Percentiles rank a stretch among this genome's conserved stretches.
phyloP scores from a whole-genome alignment of 2,113 vertebrate genomes.

The Parus major region DNA sequence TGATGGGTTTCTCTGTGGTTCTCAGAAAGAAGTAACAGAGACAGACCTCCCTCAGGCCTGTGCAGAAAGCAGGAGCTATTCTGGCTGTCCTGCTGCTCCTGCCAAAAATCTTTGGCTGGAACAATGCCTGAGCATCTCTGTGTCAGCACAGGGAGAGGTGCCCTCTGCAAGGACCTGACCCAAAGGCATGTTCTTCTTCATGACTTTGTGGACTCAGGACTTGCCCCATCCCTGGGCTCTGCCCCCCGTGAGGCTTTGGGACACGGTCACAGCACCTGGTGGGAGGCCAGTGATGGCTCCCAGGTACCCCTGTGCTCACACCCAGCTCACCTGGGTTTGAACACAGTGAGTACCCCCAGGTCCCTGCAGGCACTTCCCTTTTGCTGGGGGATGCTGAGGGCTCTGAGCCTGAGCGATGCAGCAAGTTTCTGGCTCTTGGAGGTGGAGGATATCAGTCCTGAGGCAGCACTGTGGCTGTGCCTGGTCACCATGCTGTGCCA shows the following conservation, averaged over 20 bases:
- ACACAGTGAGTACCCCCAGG: accelerated
- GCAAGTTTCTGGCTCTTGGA: accelerated
- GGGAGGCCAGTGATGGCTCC: accelerated
- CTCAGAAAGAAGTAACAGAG: background rate
- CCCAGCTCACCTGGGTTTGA: background rate
- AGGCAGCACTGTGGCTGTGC: background rate
- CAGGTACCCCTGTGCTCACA: background rate
- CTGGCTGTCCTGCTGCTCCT: background rate
- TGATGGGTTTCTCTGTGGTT: background rate
- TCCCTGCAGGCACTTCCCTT: background rate
- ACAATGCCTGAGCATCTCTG: background rate
- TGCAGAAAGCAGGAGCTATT: background rate
- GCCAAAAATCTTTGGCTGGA: background rate
- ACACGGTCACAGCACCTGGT: accelerated
- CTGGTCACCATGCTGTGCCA: accelerated
- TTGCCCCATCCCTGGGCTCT: background rate
- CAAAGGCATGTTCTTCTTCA: background rate
- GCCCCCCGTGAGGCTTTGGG: accelerated
- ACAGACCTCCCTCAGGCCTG: background rate
- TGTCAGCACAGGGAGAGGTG: background rate
- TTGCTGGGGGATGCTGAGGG: too few species aligned
- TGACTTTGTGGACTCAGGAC: accelerated
- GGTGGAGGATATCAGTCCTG: background rate
- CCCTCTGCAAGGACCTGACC: background rate
- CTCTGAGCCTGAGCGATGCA: accelerated